These are phyloP conservation scores for Mustela lutreola DNA, from an alignment of 2,113 vertebrate genomes.

Conservation along the genomic window DNA sequence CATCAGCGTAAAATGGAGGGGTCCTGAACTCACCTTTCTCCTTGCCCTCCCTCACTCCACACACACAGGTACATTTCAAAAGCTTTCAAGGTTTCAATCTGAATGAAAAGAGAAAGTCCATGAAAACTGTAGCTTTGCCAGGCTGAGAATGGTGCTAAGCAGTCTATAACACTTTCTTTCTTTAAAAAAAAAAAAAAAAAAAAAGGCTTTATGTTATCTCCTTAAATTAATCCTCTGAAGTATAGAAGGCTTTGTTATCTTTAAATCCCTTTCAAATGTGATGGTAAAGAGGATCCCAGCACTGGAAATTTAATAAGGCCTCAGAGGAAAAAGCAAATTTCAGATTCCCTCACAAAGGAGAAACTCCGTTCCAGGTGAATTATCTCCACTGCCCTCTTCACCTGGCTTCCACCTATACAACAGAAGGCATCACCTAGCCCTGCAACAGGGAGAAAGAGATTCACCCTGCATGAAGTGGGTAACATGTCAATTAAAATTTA, in stretches of 20 bases:
- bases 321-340: constrained; percentile 4
- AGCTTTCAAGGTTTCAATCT: constrained; percentile 28
- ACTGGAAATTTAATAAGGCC: constrained; percentile 39
- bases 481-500: constrained; percentile 3
- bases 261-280: constrained; percentile 28
- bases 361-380: not conserved
- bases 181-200: not conserved
- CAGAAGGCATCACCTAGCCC: not conserved
- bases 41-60: not conserved
- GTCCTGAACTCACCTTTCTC: not conserved
- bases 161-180: not conserved
- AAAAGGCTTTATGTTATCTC: not conserved
- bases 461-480: not conserved
- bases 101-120: constrained; percentile 4
- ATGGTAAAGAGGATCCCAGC: constrained; percentile 5
- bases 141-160: constrained; percentile 16
- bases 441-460: not conserved
- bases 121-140: not conserved
- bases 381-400: not conserved
- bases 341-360: not conserved
- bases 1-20: not conserved
- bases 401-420: not conserved
- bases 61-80: not conserved
- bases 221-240: constrained; percentile 20
- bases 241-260: constrained; percentile 19